Evolutionary conservation across 2,888 invertebrate genomes (phyloP).

Genomic region (Polyommatus iphigenia): DNA sequence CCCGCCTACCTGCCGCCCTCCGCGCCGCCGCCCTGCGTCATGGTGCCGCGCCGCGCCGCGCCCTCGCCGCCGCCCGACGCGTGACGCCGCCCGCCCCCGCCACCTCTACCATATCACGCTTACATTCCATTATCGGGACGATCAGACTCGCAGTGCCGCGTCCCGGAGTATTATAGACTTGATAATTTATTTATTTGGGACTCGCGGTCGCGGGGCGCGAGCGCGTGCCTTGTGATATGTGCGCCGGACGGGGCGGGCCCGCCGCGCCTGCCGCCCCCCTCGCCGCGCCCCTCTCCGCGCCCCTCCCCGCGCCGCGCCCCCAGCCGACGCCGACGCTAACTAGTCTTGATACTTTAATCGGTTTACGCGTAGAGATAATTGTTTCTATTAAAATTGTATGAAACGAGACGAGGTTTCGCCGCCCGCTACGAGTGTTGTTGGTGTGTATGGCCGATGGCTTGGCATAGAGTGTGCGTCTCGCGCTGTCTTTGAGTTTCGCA

Average conservation of each 20-base stretch:
- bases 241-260: slow-evolving; percentile 49
- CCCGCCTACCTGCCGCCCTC: slow-evolving; percentile 52
- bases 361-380: slow-evolving; percentile 57
- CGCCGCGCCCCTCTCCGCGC: slow-evolving; percentile 45
- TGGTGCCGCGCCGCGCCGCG: slow-evolving; percentile 58
- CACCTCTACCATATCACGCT: slow-evolving; percentile 67
- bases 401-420: slow-evolving; percentile 54
- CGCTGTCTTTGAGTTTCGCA: slow-evolving; percentile 74
- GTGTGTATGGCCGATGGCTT: slow-evolving; percentile 53
- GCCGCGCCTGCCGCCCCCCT: slow-evolving; percentile 38
- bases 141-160: slow-evolving; percentile 61
- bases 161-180: slow-evolving; percentile 75
- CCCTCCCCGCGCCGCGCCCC: slow-evolving; percentile 46
- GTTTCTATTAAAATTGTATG: slow-evolving; percentile 58
- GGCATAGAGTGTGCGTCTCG: slow-evolving; percentile 57
- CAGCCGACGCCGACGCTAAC: slow-evolving; percentile 48
- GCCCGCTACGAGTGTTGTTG: slow-evolving; percentile 55
- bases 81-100: slow-evolving; percentile 51
- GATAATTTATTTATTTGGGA: slow-evolving; percentile 76
- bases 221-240: slow-evolving; percentile 53
- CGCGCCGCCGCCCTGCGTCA: slow-evolving; percentile 59
- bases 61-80: slow-evolving; percentile 57
- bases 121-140: slow-evolving; percentile 78
- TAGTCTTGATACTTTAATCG: slow-evolving; percentile 61
- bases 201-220: slow-evolving; percentile 48